These are phyloP conservation scores for Oscarella lobularis DNA, from an alignment of 37 sponge, comb jelly and placozoan species.

Conservation along the genomic window DNA sequence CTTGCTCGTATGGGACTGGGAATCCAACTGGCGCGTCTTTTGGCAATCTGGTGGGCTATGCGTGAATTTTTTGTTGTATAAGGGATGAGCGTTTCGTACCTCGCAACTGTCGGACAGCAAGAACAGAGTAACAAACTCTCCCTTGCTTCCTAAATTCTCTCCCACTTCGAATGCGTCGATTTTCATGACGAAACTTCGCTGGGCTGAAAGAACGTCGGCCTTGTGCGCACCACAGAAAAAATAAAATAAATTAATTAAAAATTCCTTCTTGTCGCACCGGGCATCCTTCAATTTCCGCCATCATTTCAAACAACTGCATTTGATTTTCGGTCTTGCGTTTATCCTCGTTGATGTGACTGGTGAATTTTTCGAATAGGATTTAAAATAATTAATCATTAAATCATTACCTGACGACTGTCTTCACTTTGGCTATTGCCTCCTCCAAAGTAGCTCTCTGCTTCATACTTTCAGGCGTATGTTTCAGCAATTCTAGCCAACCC, in stretches of 20 bases:
- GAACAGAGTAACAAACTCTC: conserved; percentile 35
- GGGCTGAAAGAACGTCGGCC: conserved; percentile 54
- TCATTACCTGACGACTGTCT: conserved; percentile 62
- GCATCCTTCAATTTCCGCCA: conserved; percentile 76
- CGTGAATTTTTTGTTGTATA: no score
- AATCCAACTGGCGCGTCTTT: conserved; percentile 5
- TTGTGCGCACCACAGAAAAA: background rate
- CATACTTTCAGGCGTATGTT: conserved; percentile 16
- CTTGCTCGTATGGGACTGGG: background rate
- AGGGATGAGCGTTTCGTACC: conserved; percentile 18
- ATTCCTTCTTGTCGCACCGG: conserved; percentile 38
- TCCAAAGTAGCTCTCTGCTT: conserved; percentile 18
- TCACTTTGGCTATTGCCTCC: conserved; percentile 49
- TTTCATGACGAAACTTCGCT: conserved; percentile 38
- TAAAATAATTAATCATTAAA: background rate
- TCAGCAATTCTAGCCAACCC: conserved; percentile 1
- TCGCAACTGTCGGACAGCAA: conserved; percentile 77
- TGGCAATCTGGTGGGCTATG: background rate
- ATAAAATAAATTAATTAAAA: background rate
- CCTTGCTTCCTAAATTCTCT: conserved; percentile 17
- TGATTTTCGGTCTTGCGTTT: conserved; percentile 81
- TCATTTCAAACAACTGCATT: conserved; percentile 80
- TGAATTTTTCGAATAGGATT: background rate
- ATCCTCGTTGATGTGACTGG: conserved; percentile 84
- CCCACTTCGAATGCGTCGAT: conserved; percentile 50